phyloP scores from a whole-genome alignment of 92 coral and sea anemone species.

The Epizoanthus scotinus region DNA sequence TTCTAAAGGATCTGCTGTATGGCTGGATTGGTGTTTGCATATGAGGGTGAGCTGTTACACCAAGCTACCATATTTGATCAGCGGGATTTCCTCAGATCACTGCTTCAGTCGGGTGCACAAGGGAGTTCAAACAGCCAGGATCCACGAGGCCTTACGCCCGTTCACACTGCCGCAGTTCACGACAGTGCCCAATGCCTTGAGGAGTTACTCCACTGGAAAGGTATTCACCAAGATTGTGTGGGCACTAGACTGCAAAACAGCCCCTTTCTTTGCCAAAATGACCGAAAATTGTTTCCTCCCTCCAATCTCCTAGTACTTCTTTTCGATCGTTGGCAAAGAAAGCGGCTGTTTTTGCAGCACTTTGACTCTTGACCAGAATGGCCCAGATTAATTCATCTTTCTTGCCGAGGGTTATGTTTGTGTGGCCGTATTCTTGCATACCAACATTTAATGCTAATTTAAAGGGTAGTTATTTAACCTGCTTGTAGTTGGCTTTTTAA shows the following conservation, averaged over 20 bases:
- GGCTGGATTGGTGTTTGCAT: conserved; percentile 81
- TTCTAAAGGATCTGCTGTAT: conserved; percentile 45
- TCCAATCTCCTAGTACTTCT: too few relatives aligned
- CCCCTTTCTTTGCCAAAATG: too few relatives aligned
- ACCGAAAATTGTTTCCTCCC: too few relatives aligned
- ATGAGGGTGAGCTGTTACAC: conserved; percentile 87
- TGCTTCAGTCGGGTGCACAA: conserved; percentile 70
- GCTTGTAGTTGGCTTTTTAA: too few relatives aligned
- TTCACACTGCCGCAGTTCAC: conserved; percentile 96
- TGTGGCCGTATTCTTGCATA: not conserved
- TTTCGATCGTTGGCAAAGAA: too few relatives aligned
- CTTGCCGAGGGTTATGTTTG: not conserved
- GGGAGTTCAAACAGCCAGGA: conserved; percentile 92
- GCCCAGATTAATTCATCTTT: too few relatives aligned
- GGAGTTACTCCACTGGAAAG: conserved; percentile 73
- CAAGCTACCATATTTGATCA: conserved; percentile 96
- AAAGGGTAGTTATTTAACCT: too few relatives aligned
- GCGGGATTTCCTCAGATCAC: conserved; percentile 76
- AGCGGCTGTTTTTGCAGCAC: too few relatives aligned
- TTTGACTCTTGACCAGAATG: too few relatives aligned
- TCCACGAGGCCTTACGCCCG: conserved; percentile 85
- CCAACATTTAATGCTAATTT: too few relatives aligned
- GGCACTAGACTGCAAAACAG: not conserved
- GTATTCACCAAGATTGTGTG: conserved; percentile 38
- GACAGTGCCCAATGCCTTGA: conserved; percentile 82